Evolutionary conservation across 2,888 invertebrate species (phyloP).

Genomic region (Philaethria dido): DNA sequence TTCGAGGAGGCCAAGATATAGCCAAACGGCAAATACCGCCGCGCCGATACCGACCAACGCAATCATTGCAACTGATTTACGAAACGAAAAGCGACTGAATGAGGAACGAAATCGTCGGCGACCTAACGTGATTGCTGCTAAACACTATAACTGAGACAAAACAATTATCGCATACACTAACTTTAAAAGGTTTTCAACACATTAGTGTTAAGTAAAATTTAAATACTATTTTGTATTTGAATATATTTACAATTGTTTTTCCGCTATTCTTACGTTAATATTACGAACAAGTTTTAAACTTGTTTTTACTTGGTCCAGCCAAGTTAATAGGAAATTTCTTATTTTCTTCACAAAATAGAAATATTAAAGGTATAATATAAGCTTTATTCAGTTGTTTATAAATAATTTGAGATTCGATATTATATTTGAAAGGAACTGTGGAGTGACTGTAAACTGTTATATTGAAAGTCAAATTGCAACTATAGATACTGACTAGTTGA

Average conservation of each 20-base stretch:
- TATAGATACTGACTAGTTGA: no score
- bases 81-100: constrained; percentile 78
- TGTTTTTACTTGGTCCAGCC: not conserved
- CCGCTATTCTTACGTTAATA: not conserved
- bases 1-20: constrained; percentile 85
- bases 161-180: not conserved
- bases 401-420: constrained; percentile 2
- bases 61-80: constrained; percentile 73
- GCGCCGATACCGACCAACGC: constrained; percentile 67
- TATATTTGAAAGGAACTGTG: not conserved
- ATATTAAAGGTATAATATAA: not conserved
- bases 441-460: no score
- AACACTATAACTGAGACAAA: constrained; percentile 38
- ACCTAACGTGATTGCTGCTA: constrained; percentile 46
- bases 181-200: not conserved
- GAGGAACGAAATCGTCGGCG: constrained; percentile 49
- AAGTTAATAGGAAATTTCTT: not conserved
- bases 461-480: not conserved
- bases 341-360: not conserved
- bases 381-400: not conserved
- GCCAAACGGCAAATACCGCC: constrained; percentile 73
- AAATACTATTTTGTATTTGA: not conserved
- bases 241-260: constrained; percentile 7
- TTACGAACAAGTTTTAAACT: not conserved
- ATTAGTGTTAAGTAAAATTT: not conserved